These are phyloP conservation scores for Cabera pusaria DNA, from an alignment of 2,888 invertebrate genomes.

Conservation along the genomic window DNA sequence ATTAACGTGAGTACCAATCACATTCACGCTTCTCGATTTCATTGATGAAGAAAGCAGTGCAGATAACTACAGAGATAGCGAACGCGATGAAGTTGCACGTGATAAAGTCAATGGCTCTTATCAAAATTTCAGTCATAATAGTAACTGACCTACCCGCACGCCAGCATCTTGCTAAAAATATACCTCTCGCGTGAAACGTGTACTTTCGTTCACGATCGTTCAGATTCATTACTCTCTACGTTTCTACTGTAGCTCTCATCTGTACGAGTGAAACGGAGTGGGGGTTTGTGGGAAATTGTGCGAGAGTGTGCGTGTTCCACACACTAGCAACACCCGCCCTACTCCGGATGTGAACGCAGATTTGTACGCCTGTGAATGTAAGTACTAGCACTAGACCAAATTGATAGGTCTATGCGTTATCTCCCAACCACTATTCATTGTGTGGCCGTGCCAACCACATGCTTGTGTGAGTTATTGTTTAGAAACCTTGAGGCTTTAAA, in stretches of 20 bases:
- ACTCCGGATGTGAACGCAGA: slow-evolving; percentile 79
- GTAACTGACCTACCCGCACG: slow-evolving; percentile 77
- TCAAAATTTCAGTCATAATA: slow-evolving; percentile 66
- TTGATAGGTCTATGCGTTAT: slow-evolving; percentile 69
- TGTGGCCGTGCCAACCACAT: slow-evolving; percentile 41
- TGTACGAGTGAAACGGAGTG: slow-evolving; percentile 45
- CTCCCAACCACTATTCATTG: slow-evolving; percentile 48
- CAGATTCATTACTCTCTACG: slow-evolving; percentile 54
- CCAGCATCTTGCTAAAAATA: slow-evolving; percentile 73
- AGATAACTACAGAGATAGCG: slow-evolving; percentile 19
- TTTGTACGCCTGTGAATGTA: slow-evolving; percentile 72
- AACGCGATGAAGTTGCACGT: slow-evolving; percentile 40
- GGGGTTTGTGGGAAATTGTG: slow-evolving; percentile 55
- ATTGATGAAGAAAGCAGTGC: slow-evolving; percentile 10
- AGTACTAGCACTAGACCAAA: slow-evolving; percentile 64
- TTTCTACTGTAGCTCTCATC: slow-evolving; percentile 34
- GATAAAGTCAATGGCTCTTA: slow-evolving; percentile 42
- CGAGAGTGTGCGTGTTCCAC: slow-evolving; percentile 51
- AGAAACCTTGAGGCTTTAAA: slow-evolving; percentile 52
- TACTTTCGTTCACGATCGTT: slow-evolving; percentile 68
- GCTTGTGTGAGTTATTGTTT: slow-evolving; percentile 53
- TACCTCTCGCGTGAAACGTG: slow-evolving; percentile 53
- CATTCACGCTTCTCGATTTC: slow-evolving; percentile 5
- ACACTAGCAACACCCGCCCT: slow-evolving; percentile 58
- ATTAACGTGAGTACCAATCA: no score